phyloP scores from a whole-genome alignment of 2,888 invertebrate genomes.

The Pollenia griseotomentosa region DNA sequence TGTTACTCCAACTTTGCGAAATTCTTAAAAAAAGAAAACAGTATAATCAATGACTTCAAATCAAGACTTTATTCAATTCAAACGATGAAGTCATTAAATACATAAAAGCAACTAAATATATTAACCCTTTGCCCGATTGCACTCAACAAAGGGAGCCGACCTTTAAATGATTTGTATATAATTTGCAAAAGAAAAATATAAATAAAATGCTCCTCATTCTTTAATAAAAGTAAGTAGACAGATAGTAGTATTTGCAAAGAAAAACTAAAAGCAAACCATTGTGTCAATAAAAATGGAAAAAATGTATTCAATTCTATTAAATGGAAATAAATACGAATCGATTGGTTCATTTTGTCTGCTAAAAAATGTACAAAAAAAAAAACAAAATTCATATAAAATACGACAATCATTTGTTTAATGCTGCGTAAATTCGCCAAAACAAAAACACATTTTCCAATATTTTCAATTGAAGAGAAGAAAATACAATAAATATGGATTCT shows the following conservation, averaged over 20 bases:
- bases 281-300: constrained; percentile 1
- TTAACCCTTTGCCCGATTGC: neutral
- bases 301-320: constrained; percentile 26
- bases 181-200: neutral
- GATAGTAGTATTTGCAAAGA: neutral
- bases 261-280: neutral
- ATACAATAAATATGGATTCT: neutral
- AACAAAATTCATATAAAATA: constrained; percentile 13
- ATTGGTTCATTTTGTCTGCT: neutral
- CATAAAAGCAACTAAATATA: neutral
- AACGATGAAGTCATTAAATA: neutral
- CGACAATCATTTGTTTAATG: constrained; percentile 28
- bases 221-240: too few relatives aligned
- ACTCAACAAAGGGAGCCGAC: neutral
- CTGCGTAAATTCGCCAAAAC: constrained; percentile 17
- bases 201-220: neutral
- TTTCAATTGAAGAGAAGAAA: neutral
- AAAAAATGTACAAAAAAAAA: neutral
- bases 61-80: neutral
- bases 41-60: neutral
- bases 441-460: neutral
- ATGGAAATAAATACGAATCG: constrained; percentile 38
- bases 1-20: neutral
- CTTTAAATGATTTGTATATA: neutral
- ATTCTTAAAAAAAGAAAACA: neutral